phyloP scores from a whole-genome alignment of 1,140 invertebrate species.

The Aphelenchoides besseyi region DNA sequence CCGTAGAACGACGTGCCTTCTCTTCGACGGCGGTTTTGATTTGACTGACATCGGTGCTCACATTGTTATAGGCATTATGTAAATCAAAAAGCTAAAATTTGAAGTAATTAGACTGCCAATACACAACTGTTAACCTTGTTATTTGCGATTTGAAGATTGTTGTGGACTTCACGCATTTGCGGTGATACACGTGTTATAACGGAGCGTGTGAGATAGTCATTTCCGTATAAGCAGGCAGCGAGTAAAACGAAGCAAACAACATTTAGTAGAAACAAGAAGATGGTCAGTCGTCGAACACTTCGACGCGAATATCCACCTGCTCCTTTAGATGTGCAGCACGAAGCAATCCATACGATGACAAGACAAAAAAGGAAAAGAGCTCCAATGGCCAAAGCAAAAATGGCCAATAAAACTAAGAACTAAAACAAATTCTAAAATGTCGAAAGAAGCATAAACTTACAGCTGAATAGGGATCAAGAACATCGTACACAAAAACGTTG shows the following conservation, averaged over 20 bases:
- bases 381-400: constrained; percentile 17
- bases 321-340: constrained; percentile 20
- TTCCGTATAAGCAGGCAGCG: constrained; percentile 23
- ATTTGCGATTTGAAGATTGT: constrained; percentile 18
- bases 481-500: constrained; percentile 22
- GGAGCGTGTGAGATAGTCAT: constrained; percentile 23
- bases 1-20: background rate
- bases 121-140: constrained; percentile 5
- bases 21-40: constrained; percentile 9
- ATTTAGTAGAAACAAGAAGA: constrained; percentile 19
- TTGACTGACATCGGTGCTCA: constrained; percentile 7
- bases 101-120: background rate
- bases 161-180: constrained; percentile 23
- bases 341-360: constrained; percentile 21
- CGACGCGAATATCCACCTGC: background rate
- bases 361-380: constrained; percentile 23
- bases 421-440: constrained; percentile 19
- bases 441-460: constrained; percentile 18
- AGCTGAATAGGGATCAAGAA: constrained; percentile 9
- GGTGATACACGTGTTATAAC: constrained; percentile 10
- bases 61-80: constrained; percentile 7
- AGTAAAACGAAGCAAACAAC: constrained; percentile 27
- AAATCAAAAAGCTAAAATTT: constrained; percentile 24
- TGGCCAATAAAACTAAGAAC: constrained; percentile 19
- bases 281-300: constrained; percentile 14